phyloP scores from a whole-genome alignment of 1,140 invertebrate species.

The Drosophila nasuta region DNA sequence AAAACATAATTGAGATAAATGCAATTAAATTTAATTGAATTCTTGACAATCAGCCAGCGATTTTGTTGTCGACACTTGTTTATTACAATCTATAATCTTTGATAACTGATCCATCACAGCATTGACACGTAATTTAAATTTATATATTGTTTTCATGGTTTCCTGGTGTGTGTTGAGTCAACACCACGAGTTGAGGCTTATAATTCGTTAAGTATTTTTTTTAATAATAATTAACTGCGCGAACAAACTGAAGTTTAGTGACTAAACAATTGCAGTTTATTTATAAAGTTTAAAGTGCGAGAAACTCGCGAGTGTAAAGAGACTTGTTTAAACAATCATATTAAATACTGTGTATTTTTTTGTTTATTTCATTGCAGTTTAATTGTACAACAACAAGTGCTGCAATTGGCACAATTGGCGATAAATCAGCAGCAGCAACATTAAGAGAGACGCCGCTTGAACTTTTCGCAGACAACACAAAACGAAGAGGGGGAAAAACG shows the following conservation, averaged over 20 bases:
- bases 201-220: background rate
- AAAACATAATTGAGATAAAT: no score
- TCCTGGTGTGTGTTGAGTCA: slow-evolving; percentile 34
- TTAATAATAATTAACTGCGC: slow-evolving; percentile 3
- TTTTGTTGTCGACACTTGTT: no score
- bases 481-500: slow-evolving; percentile 36
- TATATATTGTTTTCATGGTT: slow-evolving; percentile 3
- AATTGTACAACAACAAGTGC: slow-evolving; percentile 71
- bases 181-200: background rate
- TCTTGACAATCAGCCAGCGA: no score
- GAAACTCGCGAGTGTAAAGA: background rate
- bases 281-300: slow-evolving; percentile 3
- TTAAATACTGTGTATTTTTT: slow-evolving; percentile 12
- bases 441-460: slow-evolving; percentile 36
- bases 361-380: slow-evolving; percentile 57
- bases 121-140: slow-evolving; percentile 20
- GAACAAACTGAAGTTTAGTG: slow-evolving; percentile 19
- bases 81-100: background rate
- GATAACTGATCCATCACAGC: background rate
- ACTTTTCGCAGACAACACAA: slow-evolving; percentile 19
- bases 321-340: slow-evolving; percentile 12
- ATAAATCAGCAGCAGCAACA: slow-evolving; percentile 69
- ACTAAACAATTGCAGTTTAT: slow-evolving; percentile 34
- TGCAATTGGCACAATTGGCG: slow-evolving; percentile 79
- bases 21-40: background rate